Evolutionary conservation across 2,888 invertebrate genomes (phyloP), one percentile per base, ranked within the genome.

Genomic region (Cheilosia scutellata): DNA sequence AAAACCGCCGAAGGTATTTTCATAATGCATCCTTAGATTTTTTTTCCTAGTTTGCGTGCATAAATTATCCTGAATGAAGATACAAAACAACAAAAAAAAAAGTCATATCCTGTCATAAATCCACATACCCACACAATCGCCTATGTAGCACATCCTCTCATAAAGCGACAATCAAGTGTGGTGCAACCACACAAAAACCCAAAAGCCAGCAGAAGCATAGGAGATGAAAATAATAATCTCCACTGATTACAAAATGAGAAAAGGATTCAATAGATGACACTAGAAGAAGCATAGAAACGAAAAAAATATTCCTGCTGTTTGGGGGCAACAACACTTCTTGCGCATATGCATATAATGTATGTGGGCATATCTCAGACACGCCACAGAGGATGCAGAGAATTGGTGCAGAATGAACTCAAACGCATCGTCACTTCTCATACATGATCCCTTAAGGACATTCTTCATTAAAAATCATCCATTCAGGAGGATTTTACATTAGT

Each of bases 381-480:
- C 5, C 25, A 16, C 13, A 44, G 33, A 55, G 58, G 31, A 72
- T 66, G 60, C 29, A 49, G 71, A 40, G 70, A 86, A 86, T 86
- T 77, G 72, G 86, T 86, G 82, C 77, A 82, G 76, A 77, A 86
- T 72, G 60, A 31, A 66, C 71, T 82, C 72, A 82, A 82, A 86
- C 82, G 83, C 70, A 80, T 58, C 63, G n/a, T n/a, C 55, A 55
- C 13, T 16, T 25, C 20, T 20, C 42, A 72, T 57, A 20, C 58
- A 63, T 62, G 70, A 16, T 29, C 76, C 71, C 55, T 82, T 86
- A 72, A 86, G 86, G 82, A 77, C 76, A 76, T 86, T 82, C 82
- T 86, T 86, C 86, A 86, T 86, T 86, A 86, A 86, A 86, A 86
- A 86, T 86, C 86, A 86, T 86, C 86, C 68, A 86, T 86, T 86